phyloP scores from a whole-genome alignment of 2,797 vertebrate genomes.

The Ctenochaetus hawaiiensis region DNA sequence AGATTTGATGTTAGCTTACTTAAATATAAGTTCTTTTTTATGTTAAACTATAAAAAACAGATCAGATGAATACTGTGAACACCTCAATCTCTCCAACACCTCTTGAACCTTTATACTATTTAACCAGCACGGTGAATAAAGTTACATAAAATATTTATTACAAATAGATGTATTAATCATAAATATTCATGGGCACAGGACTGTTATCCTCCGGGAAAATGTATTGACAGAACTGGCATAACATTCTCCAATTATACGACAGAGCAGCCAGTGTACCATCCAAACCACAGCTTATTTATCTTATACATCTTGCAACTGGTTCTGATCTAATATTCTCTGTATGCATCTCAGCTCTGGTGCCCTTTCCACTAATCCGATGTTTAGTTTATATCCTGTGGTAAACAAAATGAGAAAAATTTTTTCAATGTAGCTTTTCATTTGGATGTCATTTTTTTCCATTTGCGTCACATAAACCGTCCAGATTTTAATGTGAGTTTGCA shows the following conservation, averaged over 20 bases:
- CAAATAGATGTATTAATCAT: conserved; percentile 78
- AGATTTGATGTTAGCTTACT: conserved; percentile 5
- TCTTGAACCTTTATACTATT: conserved; percentile 42
- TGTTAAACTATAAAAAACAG: not conserved
- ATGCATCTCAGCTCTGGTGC: conserved; percentile 34
- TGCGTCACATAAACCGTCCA: not conserved
- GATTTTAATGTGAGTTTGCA: not conserved
- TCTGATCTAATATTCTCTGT: conserved; percentile 48
- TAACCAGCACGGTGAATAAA: conserved; percentile 63
- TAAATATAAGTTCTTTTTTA: not conserved
- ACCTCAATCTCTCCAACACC: conserved; percentile 36
- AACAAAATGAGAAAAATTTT: conserved; percentile 41
- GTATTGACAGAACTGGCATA: conserved; percentile 68
- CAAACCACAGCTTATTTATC: conserved; percentile 26
- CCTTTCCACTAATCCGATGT: conserved; percentile 31
- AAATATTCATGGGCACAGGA: conserved; percentile 79
- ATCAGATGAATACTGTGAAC: conserved; percentile 30
- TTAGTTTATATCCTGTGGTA: conserved; percentile 37
- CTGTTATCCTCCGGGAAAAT: conserved; percentile 71
- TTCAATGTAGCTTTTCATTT: conserved; percentile 24
- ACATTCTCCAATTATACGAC: conserved; percentile 73
- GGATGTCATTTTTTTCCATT: not conserved
- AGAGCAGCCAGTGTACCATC: conserved; percentile 48
- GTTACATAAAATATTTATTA: conserved; percentile 81
- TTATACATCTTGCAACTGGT: conserved; percentile 17